Evolutionary conservation across 2,888 invertebrate genomes (phyloP), one percentile per base, ranked within the genome.

Genomic region (Brachyopa scutellaris): DNA sequence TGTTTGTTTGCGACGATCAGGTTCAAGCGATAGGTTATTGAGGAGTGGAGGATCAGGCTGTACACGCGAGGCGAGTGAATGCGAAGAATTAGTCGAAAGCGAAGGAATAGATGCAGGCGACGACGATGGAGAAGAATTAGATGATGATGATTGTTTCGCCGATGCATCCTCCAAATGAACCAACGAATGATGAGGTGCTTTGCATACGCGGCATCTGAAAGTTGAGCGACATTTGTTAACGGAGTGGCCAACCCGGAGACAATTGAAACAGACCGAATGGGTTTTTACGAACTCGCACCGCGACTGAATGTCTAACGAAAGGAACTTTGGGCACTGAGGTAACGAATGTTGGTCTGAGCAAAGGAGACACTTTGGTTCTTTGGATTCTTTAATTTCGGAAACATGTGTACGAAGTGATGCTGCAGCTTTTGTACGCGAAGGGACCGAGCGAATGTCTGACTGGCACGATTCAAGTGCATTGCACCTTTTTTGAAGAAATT

Each of bases 241-340:
- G 13, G 40, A 42, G 40, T 53, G 66, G 11, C 53, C 66, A 31
- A 15, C 21, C 7, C 42, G 9, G 13, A 66, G 29, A 15, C 67
- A 67, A 11, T 55, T 55, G 7, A 67, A 67, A 33, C 42, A 53
- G 3, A 53, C 7, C 2, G 19, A 42, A 5, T 49, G 19, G 8
- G 6, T 21, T 33, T 53, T 40, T 2, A 33, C 33, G 19, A 67
- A 45, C 3, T 17, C 11, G n/a, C 66, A 9, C 2, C 42, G 53
- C 1, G 11, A 8, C n/a, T 36, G 29, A 23, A 23, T 6, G 23
- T 31, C 19, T 45, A 55, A 7, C 9, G 15, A 11, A 0, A 45
- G 4, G 33, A 67, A 42, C 11, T 23, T 31, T 17, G 33, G 8
- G 15, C 67, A 67, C 26, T 26, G 26, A 6, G 26, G 6, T 26